These are phyloP conservation scores for Pelmatolapia mariae DNA, from an alignment of 2,113 vertebrate species.

Conservation along the genomic window DNA sequence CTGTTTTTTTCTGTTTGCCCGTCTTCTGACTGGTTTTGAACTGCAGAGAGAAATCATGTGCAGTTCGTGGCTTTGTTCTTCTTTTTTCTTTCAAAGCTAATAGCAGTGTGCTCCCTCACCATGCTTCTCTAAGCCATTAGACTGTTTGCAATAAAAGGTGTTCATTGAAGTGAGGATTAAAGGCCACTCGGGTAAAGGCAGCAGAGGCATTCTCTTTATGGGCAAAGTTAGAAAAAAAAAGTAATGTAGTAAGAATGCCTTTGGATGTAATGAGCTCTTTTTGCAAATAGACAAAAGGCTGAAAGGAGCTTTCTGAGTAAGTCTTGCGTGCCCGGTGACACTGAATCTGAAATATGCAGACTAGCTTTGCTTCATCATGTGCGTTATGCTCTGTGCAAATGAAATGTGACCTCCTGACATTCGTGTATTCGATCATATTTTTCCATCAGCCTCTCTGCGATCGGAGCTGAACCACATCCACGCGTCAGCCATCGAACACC, in stretches of 20 bases:
- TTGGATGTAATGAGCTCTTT: neutral
- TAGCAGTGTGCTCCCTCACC: neutral
- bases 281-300: neutral
- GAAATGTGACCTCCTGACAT: neutral
- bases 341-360: neutral
- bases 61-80: neutral
- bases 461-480: constrained; percentile 96
- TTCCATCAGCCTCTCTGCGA: constrained; percentile 82
- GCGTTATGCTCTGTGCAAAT: neutral
- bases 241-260: neutral
- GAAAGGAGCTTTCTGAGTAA: neutral
- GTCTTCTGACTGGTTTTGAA: neutral
- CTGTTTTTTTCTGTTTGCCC: neutral
- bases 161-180: constrained; percentile 19
- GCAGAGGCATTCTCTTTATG: neutral
- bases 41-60: neutral
- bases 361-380: neutral
- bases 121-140: neutral
- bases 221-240: neutral
- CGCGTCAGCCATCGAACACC: constrained; percentile 89
- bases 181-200: neutral
- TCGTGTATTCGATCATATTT: neutral
- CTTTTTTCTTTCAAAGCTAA: neutral
- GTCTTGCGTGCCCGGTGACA: neutral
- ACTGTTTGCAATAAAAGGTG: neutral